These are phyloP conservation scores for Homarus americanus DNA, from an alignment of 1,140 invertebrate species.

Conservation along the genomic window DNA sequence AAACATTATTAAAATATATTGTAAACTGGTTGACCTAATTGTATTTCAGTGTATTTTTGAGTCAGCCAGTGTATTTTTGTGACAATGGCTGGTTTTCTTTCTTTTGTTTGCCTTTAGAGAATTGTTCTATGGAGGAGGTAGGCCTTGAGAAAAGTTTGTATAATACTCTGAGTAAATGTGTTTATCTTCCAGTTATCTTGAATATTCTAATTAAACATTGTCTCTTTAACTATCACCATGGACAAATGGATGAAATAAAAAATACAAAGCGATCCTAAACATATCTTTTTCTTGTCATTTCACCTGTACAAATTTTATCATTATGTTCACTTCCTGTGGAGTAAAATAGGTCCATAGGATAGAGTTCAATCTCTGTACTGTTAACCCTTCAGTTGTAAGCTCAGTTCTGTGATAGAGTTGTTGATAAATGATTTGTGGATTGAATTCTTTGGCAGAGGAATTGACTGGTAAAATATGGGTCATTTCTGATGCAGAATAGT, in stretches of 20 bases:
- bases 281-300: neutral
- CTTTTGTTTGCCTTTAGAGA: neutral
- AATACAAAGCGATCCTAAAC: neutral
- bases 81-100: neutral
- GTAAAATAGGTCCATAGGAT: no score
- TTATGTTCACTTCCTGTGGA: no score
- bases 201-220: neutral
- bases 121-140: neutral
- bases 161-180: neutral
- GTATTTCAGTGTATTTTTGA: conserved; percentile 6
- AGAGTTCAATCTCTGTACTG: no score
- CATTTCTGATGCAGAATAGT: no score
- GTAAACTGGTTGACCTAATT: neutral
- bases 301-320: neutral
- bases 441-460: no score
- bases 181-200: neutral
- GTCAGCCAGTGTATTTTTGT: neutral
- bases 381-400: no score
- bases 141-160: neutral
- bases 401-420: no score
- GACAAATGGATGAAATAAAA: neutral
- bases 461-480: no score
- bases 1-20: conserved; percentile 2
- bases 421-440: no score
- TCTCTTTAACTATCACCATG: neutral